Evolutionary conservation across 30 jellyfish, hydroid and myxozoan genomes (phyloP).

Genomic region (Nemopilema nomurai): DNA sequence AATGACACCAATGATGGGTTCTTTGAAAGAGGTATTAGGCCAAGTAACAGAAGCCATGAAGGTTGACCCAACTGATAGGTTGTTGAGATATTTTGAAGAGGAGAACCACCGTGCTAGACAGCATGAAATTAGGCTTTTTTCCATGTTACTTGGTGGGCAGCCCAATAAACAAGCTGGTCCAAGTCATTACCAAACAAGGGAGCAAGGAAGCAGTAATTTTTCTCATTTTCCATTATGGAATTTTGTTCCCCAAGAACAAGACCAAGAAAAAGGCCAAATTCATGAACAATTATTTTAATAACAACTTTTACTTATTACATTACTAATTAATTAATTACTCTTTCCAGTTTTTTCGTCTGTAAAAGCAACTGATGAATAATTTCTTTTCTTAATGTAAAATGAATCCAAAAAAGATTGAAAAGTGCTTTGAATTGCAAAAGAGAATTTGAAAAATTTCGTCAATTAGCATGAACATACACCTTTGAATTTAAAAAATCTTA

Average conservation of each 20-base stretch:
- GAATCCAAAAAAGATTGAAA: background rate
- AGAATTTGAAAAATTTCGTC: background rate
- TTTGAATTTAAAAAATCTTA: slow-evolving; percentile 3
- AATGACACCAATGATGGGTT: background rate
- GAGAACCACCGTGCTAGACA: slow-evolving; percentile 23
- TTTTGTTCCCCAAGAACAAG: background rate
- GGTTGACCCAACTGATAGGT: slow-evolving; percentile 40
- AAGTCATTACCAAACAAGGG: slow-evolving; percentile 26
- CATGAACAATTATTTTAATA: background rate
- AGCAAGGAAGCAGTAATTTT: background rate
- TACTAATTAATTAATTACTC: background rate
- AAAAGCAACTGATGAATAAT: background rate
- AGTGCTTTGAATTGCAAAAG: background rate
- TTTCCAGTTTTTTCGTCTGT: background rate
- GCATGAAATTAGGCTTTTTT: slow-evolving; percentile 40
- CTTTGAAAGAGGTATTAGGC: slow-evolving; percentile 8
- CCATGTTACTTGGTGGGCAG: slow-evolving; percentile 30
- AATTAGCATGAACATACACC: background rate
- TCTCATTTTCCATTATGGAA: background rate
- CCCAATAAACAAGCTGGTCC: slow-evolving; percentile 24
- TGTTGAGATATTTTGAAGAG: slow-evolving; percentile 18
- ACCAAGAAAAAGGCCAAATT: background rate
- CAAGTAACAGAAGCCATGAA: slow-evolving; percentile 12
- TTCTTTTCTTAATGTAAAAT: background rate
- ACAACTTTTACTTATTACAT: background rate